Conservation (phyloP, 2,797 vertebrate species). For the Austrolebias charrua region DNA sequence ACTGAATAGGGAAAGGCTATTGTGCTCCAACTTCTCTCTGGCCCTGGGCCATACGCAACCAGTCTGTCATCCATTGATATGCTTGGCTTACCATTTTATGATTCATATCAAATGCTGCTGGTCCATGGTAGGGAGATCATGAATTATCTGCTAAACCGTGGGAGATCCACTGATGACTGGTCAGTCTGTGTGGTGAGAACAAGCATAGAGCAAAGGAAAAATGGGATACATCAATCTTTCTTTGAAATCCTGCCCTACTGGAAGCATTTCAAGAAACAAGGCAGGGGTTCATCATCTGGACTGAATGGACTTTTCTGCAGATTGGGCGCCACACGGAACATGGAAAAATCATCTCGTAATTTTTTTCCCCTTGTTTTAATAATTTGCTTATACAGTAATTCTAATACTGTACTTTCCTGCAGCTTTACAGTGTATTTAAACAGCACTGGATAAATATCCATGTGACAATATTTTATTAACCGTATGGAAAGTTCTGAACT, state of each 20-base stretch:
- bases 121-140: constrained; percentile 67
- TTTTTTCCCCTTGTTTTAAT: constrained; percentile 6
- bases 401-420: constrained; percentile 17
- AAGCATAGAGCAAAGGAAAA: constrained; percentile 39
- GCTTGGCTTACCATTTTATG: constrained; percentile 76
- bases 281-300: constrained; percentile 58
- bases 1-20: constrained; percentile 60
- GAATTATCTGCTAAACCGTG: constrained; percentile 75
- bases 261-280: constrained; percentile 62
- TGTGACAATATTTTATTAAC: constrained; percentile 53
- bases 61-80: constrained; percentile 77
- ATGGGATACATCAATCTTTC: constrained; percentile 57
- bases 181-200: constrained; percentile 69
- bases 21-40: constrained; percentile 69
- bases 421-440: constrained; percentile 1
- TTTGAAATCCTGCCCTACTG: constrained; percentile 57
- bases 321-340: constrained; percentile 29
- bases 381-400: constrained; percentile 33
- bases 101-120: constrained; percentile 75
- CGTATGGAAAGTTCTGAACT: constrained; percentile 61
- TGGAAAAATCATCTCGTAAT: constrained; percentile 36
- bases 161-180: constrained; percentile 76
- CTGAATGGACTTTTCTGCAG: constrained; percentile 49
- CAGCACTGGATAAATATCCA: constrained; percentile 18
- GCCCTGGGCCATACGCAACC: constrained; percentile 71